Percentiles rank a stretch among this genome's conserved stretches.
These are phyloP conservation scores for Cossypha dichroa DNA, from an alignment of 2,797 vertebrate genomes.

Conservation along the genomic window DNA sequence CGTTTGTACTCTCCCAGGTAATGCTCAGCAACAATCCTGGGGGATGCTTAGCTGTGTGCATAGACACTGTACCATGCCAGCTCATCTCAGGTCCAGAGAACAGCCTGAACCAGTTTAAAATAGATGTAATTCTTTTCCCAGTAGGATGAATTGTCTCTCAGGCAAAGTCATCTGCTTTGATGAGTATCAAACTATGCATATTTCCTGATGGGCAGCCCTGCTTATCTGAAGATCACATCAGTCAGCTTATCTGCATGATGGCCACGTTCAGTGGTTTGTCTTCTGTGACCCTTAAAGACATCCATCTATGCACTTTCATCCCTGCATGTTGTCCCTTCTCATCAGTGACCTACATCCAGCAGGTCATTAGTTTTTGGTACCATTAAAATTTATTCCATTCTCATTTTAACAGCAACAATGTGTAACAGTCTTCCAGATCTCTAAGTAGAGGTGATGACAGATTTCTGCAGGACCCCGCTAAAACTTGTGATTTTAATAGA, in stretches of 20 bases:
- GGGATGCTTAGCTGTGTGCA: not conserved
- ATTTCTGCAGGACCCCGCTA: not conserved
- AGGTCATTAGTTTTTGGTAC: not conserved
- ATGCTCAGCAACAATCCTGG: not conserved
- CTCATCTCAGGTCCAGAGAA: not conserved
- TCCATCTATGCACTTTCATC: not conserved
- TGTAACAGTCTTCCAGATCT: not conserved
- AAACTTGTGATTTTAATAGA: not conserved
- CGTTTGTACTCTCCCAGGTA: not conserved
- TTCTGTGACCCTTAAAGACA: not conserved
- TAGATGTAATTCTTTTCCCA: not conserved
- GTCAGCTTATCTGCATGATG: not conserved
- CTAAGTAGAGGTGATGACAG: not conserved
- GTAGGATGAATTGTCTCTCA: not conserved
- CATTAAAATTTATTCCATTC: not conserved
- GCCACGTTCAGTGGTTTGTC: not conserved
- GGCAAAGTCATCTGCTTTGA: not conserved
- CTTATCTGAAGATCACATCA: not conserved
- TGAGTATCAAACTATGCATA: not conserved
- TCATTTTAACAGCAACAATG: not conserved
- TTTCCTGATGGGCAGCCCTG: not conserved
- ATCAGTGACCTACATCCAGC: not conserved
- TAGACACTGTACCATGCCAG: not conserved
- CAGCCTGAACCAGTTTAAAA: not conserved
- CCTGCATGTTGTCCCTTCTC: not conserved